Evolutionary conservation across 2,888 invertebrate genomes (phyloP).

Genomic region (Sinohyriopsis cumingii): DNA sequence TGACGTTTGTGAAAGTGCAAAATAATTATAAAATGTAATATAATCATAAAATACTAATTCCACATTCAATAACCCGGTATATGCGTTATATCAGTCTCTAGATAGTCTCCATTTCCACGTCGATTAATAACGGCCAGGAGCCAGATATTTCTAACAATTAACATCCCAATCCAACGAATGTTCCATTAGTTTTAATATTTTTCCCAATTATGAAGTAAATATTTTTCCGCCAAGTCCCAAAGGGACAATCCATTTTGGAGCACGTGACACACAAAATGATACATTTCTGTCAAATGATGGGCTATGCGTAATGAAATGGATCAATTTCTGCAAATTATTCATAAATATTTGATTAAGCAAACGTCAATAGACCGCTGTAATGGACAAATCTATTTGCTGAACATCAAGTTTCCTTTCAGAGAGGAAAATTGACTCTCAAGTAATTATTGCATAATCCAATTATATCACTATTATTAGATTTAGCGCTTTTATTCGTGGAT

Average conservation of each 20-base stretch:
- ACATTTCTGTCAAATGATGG: slow-evolving; percentile 31
- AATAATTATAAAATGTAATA: too few species aligned
- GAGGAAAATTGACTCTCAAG: slow-evolving; percentile 20
- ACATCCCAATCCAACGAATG: too few species aligned
- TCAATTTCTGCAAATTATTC: slow-evolving; percentile 16
- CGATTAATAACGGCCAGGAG: too few species aligned
- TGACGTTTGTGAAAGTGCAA: too few species aligned
- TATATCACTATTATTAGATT: slow-evolving; percentile 41
- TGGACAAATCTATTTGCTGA: slow-evolving; percentile 4
- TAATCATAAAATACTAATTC: too few species aligned
- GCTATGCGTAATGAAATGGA: slow-evolving; percentile 31
- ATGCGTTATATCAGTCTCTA: too few species aligned
- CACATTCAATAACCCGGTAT: too few species aligned
- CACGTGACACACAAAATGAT: slow-evolving; percentile 12
- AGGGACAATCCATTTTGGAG: slow-evolving; percentile 24
- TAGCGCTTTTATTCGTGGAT: slow-evolving; percentile 7
- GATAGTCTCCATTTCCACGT: too few species aligned
- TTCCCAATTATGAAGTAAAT: too few species aligned
- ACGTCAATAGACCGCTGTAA: slow-evolving; percentile 7
- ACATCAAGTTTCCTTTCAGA: slow-evolving; percentile 1
- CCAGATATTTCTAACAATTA: too few species aligned
- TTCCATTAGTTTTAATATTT: too few species aligned
- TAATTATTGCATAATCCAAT: slow-evolving; percentile 46
- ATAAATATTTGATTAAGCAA: slow-evolving; percentile 53
- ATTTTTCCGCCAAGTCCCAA: slow-evolving; percentile 10